phyloP scores from a whole-genome alignment of 2,797 vertebrate species.

The Sus cebifrons region DNA sequence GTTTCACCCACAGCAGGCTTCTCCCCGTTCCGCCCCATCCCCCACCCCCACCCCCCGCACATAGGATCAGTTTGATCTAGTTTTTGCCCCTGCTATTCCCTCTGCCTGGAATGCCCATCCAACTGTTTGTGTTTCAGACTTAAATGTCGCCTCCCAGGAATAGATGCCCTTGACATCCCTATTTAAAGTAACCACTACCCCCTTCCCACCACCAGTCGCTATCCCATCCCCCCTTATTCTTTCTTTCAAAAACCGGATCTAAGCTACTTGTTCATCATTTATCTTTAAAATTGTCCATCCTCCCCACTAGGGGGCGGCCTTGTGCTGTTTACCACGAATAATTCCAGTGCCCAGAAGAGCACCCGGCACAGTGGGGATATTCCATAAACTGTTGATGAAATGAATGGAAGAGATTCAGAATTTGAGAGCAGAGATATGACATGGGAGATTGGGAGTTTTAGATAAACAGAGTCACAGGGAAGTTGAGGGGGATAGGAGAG shows the following conservation, averaged over 20 bases:
- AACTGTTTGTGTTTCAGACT: background rate
- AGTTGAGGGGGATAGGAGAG: background rate
- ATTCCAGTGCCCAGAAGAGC: background rate
- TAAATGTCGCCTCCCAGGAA: background rate
- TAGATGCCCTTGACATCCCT: background rate
- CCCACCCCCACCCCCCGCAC: no score
- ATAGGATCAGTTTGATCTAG: background rate
- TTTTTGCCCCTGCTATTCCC: background rate
- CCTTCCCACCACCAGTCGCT: no score
- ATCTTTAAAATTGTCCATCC: background rate
- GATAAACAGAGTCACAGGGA: background rate
- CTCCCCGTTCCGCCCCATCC: background rate
- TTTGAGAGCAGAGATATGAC: background rate
- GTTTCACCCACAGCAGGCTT: background rate
- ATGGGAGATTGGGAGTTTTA: background rate
- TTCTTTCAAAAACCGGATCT: background rate
- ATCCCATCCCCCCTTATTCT: background rate
- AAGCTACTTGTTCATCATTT: background rate
- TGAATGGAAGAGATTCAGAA: background rate
- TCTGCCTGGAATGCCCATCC: background rate
- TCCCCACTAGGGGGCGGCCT: background rate
- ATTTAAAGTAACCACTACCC: background rate
- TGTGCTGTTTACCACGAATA: background rate
- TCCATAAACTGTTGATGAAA: background rate
- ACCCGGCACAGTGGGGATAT: background rate